phyloP scores from a whole-genome alignment of 2,113 vertebrate species.

The Psephotus haematonotus region DNA sequence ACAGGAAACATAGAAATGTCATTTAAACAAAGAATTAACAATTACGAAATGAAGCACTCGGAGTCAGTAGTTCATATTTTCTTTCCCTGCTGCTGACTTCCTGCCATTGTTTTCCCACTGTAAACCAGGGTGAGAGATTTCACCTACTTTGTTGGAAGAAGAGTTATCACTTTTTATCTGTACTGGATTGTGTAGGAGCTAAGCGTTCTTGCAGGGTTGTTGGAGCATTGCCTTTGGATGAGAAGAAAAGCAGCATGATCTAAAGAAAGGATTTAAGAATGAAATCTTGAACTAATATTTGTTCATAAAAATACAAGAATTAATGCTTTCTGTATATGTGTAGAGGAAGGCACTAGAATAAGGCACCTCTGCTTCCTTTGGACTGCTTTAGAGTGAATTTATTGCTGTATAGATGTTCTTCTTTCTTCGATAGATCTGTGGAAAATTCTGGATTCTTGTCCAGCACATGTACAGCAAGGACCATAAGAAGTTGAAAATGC shows the following conservation, averaged over 20 bases:
- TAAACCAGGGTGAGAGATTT: not conserved
- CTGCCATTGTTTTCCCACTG: not conserved
- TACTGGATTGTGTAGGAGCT: not conserved
- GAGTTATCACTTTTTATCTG: not conserved
- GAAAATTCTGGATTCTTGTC: not conserved
- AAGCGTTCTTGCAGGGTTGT: not conserved
- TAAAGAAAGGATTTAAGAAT: not conserved
- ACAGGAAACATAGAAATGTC: constrained; percentile 46
- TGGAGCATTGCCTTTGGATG: not conserved
- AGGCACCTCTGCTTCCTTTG: not conserved
- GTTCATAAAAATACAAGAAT: not conserved
- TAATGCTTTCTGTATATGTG: not conserved
- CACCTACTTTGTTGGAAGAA: not conserved
- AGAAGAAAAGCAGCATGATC: not conserved
- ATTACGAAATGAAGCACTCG: not conserved
- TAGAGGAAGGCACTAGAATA: not conserved
- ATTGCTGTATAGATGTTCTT: not conserved
- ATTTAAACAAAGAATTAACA: constrained; percentile 32
- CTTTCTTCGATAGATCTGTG: not conserved
- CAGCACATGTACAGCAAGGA: not conserved
- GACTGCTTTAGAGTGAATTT: not conserved
- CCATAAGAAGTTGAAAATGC: not conserved
- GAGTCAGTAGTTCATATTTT: not conserved
- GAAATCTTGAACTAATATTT: not conserved
- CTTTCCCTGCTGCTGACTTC: not conserved